Conservation (phyloP, 2,888 invertebrate species). For the Drosophila sordidapex region DNA sequence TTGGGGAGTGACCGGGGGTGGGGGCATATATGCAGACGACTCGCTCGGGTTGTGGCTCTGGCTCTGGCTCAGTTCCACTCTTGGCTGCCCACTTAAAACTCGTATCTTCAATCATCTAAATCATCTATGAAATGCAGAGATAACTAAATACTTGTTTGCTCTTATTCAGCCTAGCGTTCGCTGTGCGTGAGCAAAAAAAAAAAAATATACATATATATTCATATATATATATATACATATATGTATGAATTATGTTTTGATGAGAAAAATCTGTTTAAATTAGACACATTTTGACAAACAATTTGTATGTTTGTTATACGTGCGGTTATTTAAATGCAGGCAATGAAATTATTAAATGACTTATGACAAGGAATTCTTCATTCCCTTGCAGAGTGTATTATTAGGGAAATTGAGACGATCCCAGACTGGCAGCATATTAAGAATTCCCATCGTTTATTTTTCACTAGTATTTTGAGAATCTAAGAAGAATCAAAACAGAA, state of each 20-base stretch:
- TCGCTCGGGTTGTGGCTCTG: not conserved
- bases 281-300: not conserved
- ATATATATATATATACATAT: too few species aligned
- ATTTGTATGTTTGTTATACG: not conserved
- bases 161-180: conserved; percentile 14
- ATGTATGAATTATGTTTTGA: too few species aligned
- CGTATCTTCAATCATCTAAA: conserved; percentile 65
- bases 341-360: not conserved
- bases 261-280: not conserved
- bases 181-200: conserved; percentile 32
- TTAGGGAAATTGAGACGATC: not conserved
- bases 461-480: not conserved
- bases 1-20: too few species aligned
- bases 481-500: not conserved
- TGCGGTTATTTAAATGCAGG: not conserved
- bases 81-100: conserved; percentile 48
- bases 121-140: conserved; percentile 66
- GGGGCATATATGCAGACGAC: conserved; percentile 16
- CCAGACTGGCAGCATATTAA: not conserved
- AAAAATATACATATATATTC: not conserved
- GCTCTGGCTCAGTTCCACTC: conserved; percentile 15
- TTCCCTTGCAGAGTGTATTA: not conserved
- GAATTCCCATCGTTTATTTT: not conserved
- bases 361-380: not conserved
- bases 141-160: conserved; percentile 57